phyloP scores from a whole-genome alignment of 2,113 vertebrate species.

The Amphiprion ocellaris region DNA sequence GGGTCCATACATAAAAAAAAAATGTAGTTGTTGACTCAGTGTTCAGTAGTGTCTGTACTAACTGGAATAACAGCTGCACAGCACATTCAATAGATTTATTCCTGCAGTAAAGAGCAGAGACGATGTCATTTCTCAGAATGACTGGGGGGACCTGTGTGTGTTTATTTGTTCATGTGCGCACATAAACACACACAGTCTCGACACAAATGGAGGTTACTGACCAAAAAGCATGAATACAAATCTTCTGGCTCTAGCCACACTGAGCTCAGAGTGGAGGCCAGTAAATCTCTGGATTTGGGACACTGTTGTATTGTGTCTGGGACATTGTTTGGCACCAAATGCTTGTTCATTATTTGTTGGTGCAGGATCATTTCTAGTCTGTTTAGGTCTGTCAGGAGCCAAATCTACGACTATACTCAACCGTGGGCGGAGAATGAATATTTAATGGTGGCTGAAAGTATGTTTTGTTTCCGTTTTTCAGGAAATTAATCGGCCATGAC shows the following conservation, averaged over 20 bases:
- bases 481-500: constrained; percentile 19
- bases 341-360: constrained; percentile 33
- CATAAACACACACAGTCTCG: constrained; percentile 3
- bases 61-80: not conserved
- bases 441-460: constrained; percentile 38
- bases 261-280: constrained; percentile 45
- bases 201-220: constrained; percentile 49
- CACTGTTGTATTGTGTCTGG: constrained; percentile 49
- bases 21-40: not conserved
- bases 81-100: not conserved
- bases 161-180: not conserved
- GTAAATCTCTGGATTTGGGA: constrained; percentile 68
- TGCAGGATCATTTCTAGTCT: constrained; percentile 22
- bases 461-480: constrained; percentile 32
- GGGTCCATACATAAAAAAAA: not conserved
- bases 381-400: constrained; percentile 1
- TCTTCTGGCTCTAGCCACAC: constrained; percentile 40
- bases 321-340: constrained; percentile 33
- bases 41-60: too few relatives aligned
- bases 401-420: constrained; percentile 8
- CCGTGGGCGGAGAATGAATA: constrained; percentile 4
- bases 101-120: constrained; percentile 4
- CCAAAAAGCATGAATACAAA: constrained; percentile 42
- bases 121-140: not conserved
- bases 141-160: not conserved